Base-by-base conservation (phyloP, 2,797 vertebrate species). In the Sciurus carolinensis region DNA sequence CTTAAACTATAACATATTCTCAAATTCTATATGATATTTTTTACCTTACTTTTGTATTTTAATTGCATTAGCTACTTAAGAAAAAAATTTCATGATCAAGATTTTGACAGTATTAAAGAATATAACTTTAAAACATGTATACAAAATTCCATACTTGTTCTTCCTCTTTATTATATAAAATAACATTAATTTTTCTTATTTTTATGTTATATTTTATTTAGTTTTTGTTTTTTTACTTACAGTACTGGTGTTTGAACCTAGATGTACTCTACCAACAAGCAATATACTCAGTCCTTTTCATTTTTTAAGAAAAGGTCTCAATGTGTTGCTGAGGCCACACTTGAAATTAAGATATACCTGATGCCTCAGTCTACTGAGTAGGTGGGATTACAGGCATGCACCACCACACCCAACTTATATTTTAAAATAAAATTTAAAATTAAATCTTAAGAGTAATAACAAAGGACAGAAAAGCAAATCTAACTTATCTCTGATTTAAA, bases 391-490 rank as follows among this genome's bases (percentile, higher is more conserved):
- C 1, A 26, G 24, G 59, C 24, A 10, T 62, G 59, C 54, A 0
- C 54, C 54, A 8, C 20, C 20, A 57, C 20, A 57, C 54, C 20
- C 54, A 22, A 62, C 52, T 95, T 90, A 3, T 52, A 75, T 91
- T 97, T 89, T 28, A 24, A 94, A 83, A 24, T 66, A 94, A 76
- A 67, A 44, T 93, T 83, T 67, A 82, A 75, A 91, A 76, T 64
- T 85, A 77, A 92, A 69, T 42, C 12, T 4, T 84, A 64, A 67
- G 42, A 52, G 4, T 80, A 44, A 18, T 80, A 44, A 18, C n/a
- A 85, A 94, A 76, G 30, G 59, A 1, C 15, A 91, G 59, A 89
- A 73, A 79, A 93, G 62, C 42, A 96, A 77, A 59, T 93, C 11
- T 87, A 33, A 77, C 59, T 77, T 89, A 66, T 89, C 9, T 89